Conservation (phyloP, 2,888 invertebrate genomes). For the Tholera decimalis region DNA sequence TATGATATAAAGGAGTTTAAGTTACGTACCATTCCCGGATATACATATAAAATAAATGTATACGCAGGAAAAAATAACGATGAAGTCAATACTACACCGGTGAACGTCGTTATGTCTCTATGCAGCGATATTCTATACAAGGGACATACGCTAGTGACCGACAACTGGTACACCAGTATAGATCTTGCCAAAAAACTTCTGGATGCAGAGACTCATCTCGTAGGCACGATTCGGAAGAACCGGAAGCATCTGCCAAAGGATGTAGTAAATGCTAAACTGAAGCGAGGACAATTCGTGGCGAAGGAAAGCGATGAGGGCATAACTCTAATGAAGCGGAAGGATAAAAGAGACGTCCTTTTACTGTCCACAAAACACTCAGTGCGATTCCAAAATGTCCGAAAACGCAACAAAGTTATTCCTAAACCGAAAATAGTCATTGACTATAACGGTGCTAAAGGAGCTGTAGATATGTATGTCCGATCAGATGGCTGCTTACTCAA, state of each 20-base stretch:
- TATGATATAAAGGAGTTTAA: conserved; percentile 41
- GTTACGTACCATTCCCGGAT: conserved; percentile 42
- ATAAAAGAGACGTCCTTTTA: conserved; percentile 43
- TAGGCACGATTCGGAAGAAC: conserved; percentile 50
- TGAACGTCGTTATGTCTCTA: conserved; percentile 23
- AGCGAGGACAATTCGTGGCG: conserved; percentile 36
- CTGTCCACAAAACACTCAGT: conserved; percentile 47
- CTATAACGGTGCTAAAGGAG: conserved; percentile 24
- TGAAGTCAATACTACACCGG: conserved; percentile 16
- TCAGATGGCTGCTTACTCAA: conserved; percentile 38
- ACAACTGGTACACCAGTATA: conserved; percentile 47
- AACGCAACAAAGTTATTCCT: background rate
- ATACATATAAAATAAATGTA: conserved; percentile 37
- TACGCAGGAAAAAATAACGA: conserved; percentile 36
- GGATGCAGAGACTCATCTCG: conserved; percentile 35
- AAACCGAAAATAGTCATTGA: conserved; percentile 19
- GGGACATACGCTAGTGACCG: conserved; percentile 28
- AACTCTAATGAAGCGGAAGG: conserved; percentile 42
- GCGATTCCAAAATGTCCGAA: conserved; percentile 24
- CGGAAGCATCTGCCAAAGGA: conserved; percentile 41
- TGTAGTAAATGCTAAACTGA: conserved; percentile 47
- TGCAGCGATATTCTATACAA: conserved; percentile 29
- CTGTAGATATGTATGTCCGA: conserved; percentile 35
- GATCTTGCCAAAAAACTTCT: conserved; percentile 37
- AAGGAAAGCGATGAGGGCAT: conserved; percentile 37